Base-by-base conservation (phyloP, 2,113 vertebrate genomes). In the Hemicordylus capensis region DNA sequence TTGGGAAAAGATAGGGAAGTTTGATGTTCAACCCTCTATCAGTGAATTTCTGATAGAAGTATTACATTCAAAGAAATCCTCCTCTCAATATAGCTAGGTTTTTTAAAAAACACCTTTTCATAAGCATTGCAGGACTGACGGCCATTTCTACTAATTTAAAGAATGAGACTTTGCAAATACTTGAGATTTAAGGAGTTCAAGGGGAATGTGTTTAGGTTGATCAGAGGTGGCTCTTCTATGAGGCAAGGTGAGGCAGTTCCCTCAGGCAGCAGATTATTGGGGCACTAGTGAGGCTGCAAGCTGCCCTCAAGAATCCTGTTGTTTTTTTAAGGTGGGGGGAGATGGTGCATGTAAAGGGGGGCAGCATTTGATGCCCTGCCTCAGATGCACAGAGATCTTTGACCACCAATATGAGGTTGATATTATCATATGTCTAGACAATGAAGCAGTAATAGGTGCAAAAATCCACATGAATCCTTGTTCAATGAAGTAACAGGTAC, bases 1-100 rank as follows among this genome's bases (percentile, higher is more conserved):
- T 56, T 56, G 76, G 73, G 75, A 83, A 69, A 87, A 92, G 90
- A 87, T 51, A 51, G 54, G 17, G 11, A 89, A 85, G 19, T 56
- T 81, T 80, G 54, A 81, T 79, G 88, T 92, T 87, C 84, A 91
- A 66, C 1, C 6, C 66, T 59, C 44, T 74, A 5, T 58, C 48
- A 83, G 83, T 63, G 5, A 81, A 48, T 89, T 58, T 51, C 12
- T 54, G 19, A 37, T 37, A 39, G 42, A 42, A 28, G 26, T 4
- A 77, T 46, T 1, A 0, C 39, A 59, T 67, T 59, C 67, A 72
- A 70, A 48, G 83, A 89, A 85, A 92, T 89, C 34, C 20, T 87
- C 61, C 15, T 61, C 28, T n/a, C 66, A 34, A 3, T 9, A 58
- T 56, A 22, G 70, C 81, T n/a, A 91, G 75, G 67, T 72, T 37